Evolutionary conservation across 2,113 vertebrate species (phyloP).

Genomic region (Castor canadensis): DNA sequence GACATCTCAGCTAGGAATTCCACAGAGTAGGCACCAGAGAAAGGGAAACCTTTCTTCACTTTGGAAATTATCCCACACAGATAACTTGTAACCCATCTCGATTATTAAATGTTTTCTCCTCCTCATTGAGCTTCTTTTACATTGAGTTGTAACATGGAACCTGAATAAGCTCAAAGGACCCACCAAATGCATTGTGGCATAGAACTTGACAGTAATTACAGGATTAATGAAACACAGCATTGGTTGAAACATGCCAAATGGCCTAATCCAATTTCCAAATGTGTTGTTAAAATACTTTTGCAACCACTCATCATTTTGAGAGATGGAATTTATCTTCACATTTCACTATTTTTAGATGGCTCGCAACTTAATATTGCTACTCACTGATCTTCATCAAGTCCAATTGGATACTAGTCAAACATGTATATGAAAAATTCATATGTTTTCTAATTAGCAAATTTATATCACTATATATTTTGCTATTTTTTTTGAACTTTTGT

Average conservation of each 20-base stretch:
- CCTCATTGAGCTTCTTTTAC: background rate
- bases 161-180: background rate
- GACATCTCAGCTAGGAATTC: background rate
- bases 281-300: slow-evolving; percentile 57
- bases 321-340: slow-evolving; percentile 26
- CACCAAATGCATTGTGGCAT: background rate
- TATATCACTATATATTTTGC: background rate
- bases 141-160: background rate
- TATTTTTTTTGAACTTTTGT: background rate
- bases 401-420: background rate
- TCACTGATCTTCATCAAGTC: background rate
- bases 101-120: background rate
- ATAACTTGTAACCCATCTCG: background rate
- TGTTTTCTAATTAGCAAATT: slow-evolving; percentile 13
- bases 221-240: slow-evolving; percentile 49
- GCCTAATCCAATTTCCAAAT: slow-evolving; percentile 38
- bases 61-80: background rate
- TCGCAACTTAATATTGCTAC: slow-evolving; percentile 36
- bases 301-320: slow-evolving; percentile 36
- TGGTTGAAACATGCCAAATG: slow-evolving; percentile 4
- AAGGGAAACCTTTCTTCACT: background rate
- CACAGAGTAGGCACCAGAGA: background rate
- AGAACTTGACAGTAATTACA: slow-evolving; percentile 35
- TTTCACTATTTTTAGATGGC: slow-evolving; percentile 33
- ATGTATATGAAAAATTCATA: background rate